Conservation (phyloP, 35 echinoderm and acorn worm genomes). For the Ophioderma brevispina region DNA sequence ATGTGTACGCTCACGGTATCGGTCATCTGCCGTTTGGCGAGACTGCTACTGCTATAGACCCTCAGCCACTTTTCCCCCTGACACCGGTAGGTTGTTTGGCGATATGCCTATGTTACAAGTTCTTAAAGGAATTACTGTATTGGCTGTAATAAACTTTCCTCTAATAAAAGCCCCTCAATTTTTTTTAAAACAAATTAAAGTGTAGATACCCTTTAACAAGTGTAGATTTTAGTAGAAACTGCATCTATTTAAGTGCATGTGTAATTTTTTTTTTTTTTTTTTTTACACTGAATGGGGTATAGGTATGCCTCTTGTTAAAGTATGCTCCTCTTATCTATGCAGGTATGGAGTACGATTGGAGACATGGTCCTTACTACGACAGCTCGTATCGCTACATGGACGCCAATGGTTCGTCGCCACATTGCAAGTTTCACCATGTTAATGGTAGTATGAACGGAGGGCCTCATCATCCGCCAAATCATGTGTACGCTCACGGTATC, state of each 20-base stretch:
- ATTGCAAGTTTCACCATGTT: neutral
- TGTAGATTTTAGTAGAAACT: no score
- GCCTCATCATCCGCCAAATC: neutral
- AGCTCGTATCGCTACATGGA: neutral
- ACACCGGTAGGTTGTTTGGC: slow-evolving; percentile 54
- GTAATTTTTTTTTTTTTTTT: no score
- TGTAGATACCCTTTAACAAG: no score
- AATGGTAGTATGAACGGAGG: neutral
- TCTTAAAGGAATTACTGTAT: no score
- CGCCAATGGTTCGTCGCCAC: slow-evolving; percentile 23
- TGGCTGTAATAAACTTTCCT: no score
- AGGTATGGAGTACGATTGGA: neutral
- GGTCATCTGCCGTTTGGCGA: slow-evolving; percentile 19
- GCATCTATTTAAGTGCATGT: no score
- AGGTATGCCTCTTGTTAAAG: neutral
- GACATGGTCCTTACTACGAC: slow-evolving; percentile 8
- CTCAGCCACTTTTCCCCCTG: slow-evolving; percentile 80
- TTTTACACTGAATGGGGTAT: no score
- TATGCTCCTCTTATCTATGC: neutral
- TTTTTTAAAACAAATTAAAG: no score
- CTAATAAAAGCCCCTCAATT: no score
- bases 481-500: neutral
- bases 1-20: slow-evolving; percentile 3
- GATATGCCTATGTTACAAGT: no score
- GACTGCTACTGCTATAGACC: slow-evolving; percentile 39